Conservation (phyloP, 2,797 vertebrate species). For the Lindbergichthys nudifrons region DNA sequence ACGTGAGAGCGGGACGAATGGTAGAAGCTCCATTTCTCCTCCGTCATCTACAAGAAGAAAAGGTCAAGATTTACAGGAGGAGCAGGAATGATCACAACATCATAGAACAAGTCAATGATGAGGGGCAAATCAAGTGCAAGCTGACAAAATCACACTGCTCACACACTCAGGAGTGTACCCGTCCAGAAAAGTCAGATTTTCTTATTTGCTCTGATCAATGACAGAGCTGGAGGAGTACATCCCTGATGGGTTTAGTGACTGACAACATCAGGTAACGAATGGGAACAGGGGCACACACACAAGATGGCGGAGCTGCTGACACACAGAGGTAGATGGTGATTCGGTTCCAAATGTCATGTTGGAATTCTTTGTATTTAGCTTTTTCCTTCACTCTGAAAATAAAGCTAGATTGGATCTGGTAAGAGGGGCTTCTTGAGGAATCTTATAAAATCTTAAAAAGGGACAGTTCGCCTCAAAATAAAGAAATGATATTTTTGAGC, state of each 20-base stretch:
- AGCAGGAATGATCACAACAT: neutral
- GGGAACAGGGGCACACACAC: neutral
- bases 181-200: conserved; percentile 23
- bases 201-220: neutral
- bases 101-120: neutral
- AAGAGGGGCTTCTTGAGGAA: neutral
- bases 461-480: too few species aligned
- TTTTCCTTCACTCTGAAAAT: conserved; percentile 10
- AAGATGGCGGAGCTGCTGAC: conserved; percentile 13
- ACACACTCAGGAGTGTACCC: conserved; percentile 35
- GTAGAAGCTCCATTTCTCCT: conserved; percentile 95
- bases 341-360: conserved; percentile 24
- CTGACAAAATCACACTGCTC: conserved; percentile 8
- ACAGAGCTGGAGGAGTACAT: conserved; percentile 35
- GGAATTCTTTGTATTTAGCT: neutral
- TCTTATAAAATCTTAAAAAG: neutral
- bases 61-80: neutral
- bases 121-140: neutral
- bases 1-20: conserved; percentile 91
- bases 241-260: conserved; percentile 10
- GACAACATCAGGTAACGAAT: conserved; percentile 26
- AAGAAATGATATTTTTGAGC: too few species aligned
- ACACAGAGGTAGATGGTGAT: conserved; percentile 68
- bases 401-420: neutral
- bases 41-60: conserved; percentile 83